These are phyloP conservation scores for Prunella strophiata DNA, from an alignment of 2,797 vertebrate genomes.

Conservation along the genomic window DNA sequence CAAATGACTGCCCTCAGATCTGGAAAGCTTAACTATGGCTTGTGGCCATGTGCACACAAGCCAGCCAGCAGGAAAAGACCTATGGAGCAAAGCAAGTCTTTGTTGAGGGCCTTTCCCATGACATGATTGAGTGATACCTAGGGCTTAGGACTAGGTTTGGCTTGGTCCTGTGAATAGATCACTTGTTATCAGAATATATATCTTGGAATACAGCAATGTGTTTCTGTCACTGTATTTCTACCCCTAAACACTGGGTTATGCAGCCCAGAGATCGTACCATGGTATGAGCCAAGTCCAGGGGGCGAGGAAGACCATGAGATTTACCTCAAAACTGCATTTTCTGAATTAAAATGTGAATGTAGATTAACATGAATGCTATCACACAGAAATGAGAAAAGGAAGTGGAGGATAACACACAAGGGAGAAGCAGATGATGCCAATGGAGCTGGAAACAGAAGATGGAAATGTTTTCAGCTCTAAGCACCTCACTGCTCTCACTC, in stretches of 20 bases:
- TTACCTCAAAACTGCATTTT: not conserved
- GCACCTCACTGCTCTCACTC: not conserved
- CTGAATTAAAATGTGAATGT: not conserved
- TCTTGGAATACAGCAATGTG: not conserved
- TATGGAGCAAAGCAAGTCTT: not conserved
- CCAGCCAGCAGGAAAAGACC: not conserved
- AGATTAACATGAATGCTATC: not conserved
- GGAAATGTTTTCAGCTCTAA: not conserved
- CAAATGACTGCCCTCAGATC: not conserved
- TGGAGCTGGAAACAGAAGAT: not conserved
- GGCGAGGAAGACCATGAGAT: not conserved
- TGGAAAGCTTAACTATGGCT: not conserved
- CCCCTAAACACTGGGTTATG: not conserved
- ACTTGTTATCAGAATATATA: not conserved
- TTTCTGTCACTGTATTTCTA: not conserved
- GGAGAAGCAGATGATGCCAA: not conserved
- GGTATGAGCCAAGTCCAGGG: not conserved
- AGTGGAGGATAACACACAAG: not conserved
- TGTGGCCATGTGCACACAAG: fast-evolving
- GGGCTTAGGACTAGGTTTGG: not conserved
- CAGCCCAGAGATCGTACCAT: not conserved
- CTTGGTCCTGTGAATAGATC: not conserved
- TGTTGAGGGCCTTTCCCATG: not conserved
- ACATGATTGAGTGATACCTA: not conserved
- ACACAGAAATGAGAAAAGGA: not conserved